phyloP scores from a whole-genome alignment of 2,888 invertebrate genomes.

The Lasioglossum pauxillum region DNA sequence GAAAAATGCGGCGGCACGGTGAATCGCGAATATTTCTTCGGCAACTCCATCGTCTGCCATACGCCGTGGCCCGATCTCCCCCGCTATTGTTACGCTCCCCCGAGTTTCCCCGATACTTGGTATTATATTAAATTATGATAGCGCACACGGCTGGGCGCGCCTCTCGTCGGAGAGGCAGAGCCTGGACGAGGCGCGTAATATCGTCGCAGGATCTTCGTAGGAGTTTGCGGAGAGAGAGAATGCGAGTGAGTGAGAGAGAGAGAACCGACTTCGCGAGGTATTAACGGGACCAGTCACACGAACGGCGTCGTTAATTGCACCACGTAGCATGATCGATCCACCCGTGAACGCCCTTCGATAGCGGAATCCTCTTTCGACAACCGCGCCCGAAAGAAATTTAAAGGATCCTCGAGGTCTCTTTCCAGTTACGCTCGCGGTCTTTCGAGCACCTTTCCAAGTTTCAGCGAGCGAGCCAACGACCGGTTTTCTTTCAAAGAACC shows the following conservation, averaged over 20 bases:
- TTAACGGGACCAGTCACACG: constrained; percentile 25
- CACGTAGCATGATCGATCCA: constrained; percentile 13
- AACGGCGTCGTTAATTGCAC: constrained; percentile 40
- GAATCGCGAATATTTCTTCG: constrained; percentile 70
- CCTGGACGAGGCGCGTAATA: constrained; percentile 47
- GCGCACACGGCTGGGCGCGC: constrained; percentile 54
- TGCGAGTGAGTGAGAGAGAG: neutral
- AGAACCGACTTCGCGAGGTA: constrained; percentile 59
- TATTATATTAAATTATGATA: constrained; percentile 75
- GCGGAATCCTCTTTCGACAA: neutral
- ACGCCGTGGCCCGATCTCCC: constrained; percentile 24
- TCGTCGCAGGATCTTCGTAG: constrained; percentile 55
- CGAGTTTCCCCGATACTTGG: constrained; percentile 75
- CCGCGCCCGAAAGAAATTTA: neutral
- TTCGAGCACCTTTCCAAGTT: neutral
- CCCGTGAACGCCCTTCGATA: neutral
- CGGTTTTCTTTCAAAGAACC: neutral
- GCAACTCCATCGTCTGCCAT: constrained; percentile 62
- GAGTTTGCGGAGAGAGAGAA: constrained; percentile 28
- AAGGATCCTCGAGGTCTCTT: neutral
- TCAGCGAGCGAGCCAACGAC: neutral
- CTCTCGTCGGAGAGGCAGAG: constrained; percentile 26
- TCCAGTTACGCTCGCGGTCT: neutral
- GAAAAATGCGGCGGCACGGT: constrained; percentile 58
- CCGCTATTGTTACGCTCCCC: constrained; percentile 71